A percentile compares a stretch with the other conserved stretches of the same genome.
These are phyloP conservation scores for Lypha dubia DNA, from an alignment of 2,888 invertebrate genomes.

Conservation along the genomic window DNA sequence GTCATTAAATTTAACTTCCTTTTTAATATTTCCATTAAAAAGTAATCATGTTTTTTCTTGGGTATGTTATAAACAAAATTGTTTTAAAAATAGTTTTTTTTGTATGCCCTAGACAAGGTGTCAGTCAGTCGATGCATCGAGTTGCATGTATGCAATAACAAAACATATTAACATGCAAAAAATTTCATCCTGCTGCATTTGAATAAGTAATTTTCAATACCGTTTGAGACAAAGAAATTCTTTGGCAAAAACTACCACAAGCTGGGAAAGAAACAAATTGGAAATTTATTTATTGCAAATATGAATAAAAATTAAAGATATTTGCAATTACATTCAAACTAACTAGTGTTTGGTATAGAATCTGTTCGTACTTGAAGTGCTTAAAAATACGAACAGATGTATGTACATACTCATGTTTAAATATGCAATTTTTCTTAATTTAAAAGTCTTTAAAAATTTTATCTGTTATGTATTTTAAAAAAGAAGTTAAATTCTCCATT, in stretches of 20 bases:
- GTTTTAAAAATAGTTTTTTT: neutral
- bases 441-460: too few relatives aligned
- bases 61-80: neutral
- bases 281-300: neutral
- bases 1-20: neutral
- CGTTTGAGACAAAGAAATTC: neutral
- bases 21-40: neutral
- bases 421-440: too few relatives aligned
- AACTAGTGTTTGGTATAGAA: neutral
- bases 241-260: neutral
- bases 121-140: slow-evolving; percentile 1
- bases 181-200: neutral
- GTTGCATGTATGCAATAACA: neutral
- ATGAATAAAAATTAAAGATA: neutral
- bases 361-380: neutral
- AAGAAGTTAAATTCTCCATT: neutral
- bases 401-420: neutral
- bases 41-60: neutral
- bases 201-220: neutral
- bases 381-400: neutral
- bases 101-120: slow-evolving; percentile 12
- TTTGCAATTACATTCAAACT: neutral
- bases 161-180: neutral
- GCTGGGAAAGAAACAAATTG: slow-evolving; percentile 11
- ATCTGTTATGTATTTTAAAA: neutral